Base-by-base conservation (phyloP, 2,888 invertebrate species). In the Euphydryas editha region DNA sequence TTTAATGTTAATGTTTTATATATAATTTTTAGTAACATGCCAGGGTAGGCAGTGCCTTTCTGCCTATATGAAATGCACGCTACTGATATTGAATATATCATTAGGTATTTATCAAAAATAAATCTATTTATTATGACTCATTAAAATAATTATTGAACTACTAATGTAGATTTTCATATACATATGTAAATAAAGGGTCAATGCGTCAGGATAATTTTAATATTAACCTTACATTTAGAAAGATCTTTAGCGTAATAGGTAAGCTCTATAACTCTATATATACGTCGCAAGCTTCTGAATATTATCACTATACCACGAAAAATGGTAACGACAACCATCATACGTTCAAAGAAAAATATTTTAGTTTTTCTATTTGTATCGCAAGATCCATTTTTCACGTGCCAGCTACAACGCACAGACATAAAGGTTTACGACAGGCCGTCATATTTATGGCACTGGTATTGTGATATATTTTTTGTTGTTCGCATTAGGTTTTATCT, bases 401-500 rank as follows among this genome's bases (percentile, higher is more conserved):
- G 89, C 86, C 88, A 88, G 81, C 88, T 79, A 81, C 87, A 81
- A 84, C 88, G 89, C 86, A 87, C 88, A 84, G 88, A 84, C 91
- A 92, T 92, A 92, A 92, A 92, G 92, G 92, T 92, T 92, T 92
- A 92, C 88, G 92, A 91, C 91, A 86, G 87, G 83, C 84, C 90
- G 90, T 91, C 91, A 92, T 92, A 91, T 92, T 92, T 92, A 92
- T 92, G 91, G 88, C 86, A 78, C 75, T 79, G 86, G 87, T 90
- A 91, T 92, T 92, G 91, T 92, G 89, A 90, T 90, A 89, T 90
- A 89, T 92, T 92, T 70, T 92, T 92, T 92, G 91, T 92, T 91
- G 90, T 91, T 90, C 90, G 87, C 91, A 91, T 92, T 92, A 92
- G 90, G 90, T 92, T 92, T 92, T 92, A 92, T 92, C 92, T 92